Evolutionary conservation across 2,797 vertebrate species (phyloP).

Genomic region (Scarus forsteni): DNA sequence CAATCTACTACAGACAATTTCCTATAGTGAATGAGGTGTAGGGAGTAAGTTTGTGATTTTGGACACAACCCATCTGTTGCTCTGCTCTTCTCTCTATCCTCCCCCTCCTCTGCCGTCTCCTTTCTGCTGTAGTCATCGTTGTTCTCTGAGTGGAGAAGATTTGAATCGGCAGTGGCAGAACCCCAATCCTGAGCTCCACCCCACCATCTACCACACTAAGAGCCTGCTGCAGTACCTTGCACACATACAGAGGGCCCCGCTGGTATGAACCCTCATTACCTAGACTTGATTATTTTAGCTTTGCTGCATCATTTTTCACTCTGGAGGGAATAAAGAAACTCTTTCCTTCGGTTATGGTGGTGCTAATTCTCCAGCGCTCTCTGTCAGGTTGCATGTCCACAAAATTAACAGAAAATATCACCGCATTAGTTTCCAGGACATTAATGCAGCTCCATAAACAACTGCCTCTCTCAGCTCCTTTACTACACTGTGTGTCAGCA

Average conservation of each 20-base stretch:
- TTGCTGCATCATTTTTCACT: conserved; percentile 34
- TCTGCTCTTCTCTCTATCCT: conserved; percentile 47
- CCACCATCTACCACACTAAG: conserved; percentile 98
- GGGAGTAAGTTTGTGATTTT: no score
- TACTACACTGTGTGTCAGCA: conserved; percentile 22
- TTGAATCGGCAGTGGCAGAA: conserved; percentile 98
- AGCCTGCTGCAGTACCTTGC: conserved; percentile 96
- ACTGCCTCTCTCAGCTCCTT: conserved; percentile 22
- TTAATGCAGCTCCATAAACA: conserved; percentile 41
- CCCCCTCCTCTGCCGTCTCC: conserved; percentile 30
- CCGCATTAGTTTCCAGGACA: conserved; percentile 29
- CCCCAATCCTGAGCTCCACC: conserved; percentile 94
- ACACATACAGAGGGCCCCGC: conserved; percentile 91
- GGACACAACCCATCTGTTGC: conserved; percentile 10
- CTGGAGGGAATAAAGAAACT: neutral
- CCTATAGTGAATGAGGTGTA: no score
- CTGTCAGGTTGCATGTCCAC: conserved; percentile 43
- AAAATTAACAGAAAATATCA: conserved; percentile 39
- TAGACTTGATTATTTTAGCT: conserved; percentile 30
- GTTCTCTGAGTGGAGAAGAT: conserved; percentile 98
- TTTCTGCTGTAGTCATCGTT: conserved; percentile 91
- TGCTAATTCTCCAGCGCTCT: conserved; percentile 16
- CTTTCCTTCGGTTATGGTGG: conserved; percentile 4
- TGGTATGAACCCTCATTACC: conserved; percentile 85
- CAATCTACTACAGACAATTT: no score